These are phyloP conservation scores for Styela clava DNA, from an alignment of 23 tunicate species.

Conservation along the genomic window DNA sequence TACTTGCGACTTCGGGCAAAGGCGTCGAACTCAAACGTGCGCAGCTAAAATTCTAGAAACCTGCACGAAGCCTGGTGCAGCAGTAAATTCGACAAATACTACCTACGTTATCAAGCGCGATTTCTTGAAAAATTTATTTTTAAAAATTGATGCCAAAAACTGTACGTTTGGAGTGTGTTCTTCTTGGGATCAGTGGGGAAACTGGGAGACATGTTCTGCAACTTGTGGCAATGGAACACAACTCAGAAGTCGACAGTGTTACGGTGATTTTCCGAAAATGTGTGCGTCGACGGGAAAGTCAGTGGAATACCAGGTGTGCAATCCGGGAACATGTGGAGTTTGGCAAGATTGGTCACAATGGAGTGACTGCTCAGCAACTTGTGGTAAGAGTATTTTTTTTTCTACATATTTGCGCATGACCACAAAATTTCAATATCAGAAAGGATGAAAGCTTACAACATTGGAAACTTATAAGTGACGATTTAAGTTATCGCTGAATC, in stretches of 20 bases:
- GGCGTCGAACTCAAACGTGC: constrained; percentile 22
- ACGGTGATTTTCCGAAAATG: constrained; percentile 58
- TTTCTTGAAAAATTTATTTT: neutral
- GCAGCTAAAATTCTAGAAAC: constrained; percentile 10
- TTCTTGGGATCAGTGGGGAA: constrained; percentile 63
- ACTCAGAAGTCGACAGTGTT: constrained; percentile 38
- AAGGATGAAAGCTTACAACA: too few relatives aligned
- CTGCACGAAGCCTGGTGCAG: neutral
- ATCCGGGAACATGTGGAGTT: constrained; percentile 49
- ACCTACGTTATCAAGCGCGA: neutral
- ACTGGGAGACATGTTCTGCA: constrained; percentile 61
- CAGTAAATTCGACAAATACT: neutral
- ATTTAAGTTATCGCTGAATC: too few relatives aligned
- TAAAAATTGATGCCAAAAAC: neutral
- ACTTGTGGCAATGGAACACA: constrained; percentile 62
- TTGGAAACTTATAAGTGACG: too few relatives aligned
- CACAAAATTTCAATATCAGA: too few relatives aligned
- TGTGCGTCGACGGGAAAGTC: constrained; percentile 32
- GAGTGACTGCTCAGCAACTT: constrained; percentile 50
- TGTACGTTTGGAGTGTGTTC: constrained; percentile 49
- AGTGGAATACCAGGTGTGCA: constrained; percentile 35
- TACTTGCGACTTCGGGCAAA: constrained; percentile 34
- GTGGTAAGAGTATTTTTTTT: constrained; percentile 67
- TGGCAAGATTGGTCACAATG: constrained; percentile 67
- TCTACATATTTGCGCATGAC: too few relatives aligned